Conservation (phyloP, 2,797 vertebrate genomes). For the Phylloscopus collybita region DNA sequence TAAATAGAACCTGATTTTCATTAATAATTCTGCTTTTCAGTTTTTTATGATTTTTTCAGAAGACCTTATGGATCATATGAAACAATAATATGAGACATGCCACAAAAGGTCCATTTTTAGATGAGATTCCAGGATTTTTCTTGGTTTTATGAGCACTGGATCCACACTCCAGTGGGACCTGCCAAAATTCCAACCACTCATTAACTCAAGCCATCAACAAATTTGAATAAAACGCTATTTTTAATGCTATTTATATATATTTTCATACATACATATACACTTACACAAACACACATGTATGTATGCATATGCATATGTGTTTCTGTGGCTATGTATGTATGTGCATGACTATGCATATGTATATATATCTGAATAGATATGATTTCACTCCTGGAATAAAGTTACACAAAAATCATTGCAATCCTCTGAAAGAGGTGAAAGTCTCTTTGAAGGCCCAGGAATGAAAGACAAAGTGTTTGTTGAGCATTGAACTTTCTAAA, state of each 20-base stretch:
- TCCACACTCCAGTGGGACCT: conserved; percentile 57
- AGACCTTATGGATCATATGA: conserved; percentile 2
- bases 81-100: conserved; percentile 11
- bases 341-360: not conserved
- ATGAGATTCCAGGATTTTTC: conserved; percentile 63
- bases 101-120: conserved; percentile 41
- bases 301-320: not conserved
- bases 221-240: conserved; percentile 61
- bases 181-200: conserved; percentile 67
- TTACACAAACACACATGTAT: not conserved
- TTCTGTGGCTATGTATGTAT: not conserved
- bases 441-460: conserved; percentile 43
- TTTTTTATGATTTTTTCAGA: conserved; percentile 40
- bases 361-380: not conserved
- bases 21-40: conserved; percentile 45
- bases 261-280: not conserved
- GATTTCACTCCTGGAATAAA: conserved; percentile 39
- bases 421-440: conserved; percentile 37
- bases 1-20: conserved; percentile 57
- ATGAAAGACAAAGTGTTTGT: not conserved
- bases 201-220: conserved; percentile 73
- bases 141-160: conserved; percentile 49
- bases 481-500: not conserved
- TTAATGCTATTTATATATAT: conserved; percentile 46
- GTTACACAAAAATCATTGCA: conserved; percentile 26